Evolutionary conservation across 1,140 invertebrate genomes (phyloP), one percentile per base, ranked within the genome.

Genomic region (Lethrus apterus): DNA sequence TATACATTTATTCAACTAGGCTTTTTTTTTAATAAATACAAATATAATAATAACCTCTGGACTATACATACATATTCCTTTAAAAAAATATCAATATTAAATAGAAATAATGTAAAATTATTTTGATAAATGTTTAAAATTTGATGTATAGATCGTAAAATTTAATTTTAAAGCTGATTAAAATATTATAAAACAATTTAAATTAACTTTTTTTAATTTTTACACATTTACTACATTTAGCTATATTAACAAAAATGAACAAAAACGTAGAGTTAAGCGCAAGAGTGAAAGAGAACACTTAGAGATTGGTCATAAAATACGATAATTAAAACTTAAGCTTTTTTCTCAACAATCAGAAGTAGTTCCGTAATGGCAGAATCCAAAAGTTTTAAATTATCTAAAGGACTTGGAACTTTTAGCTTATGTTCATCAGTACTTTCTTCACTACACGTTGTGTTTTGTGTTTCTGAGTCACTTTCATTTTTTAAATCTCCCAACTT

Each of bases 351-450:
- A 46, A 65, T 56, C 32, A 50, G 51, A 15, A 63, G 52, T 45
- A 65, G 51, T 47, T 64, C 62, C 40, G 58, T 57, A 32, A 65
- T 54, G 29, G 55, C 56, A 29, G 51, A 45, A 32, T 58, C 54
- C 17, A 65, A 42, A 24, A 65, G 40, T 47, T 62, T 59, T 34
- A 65, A 46, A 43, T 61, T 42, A 18, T 54, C 51, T 20, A 59
- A 13, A 14, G 53, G 10, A 9, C 19, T 30, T 8, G 19, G 48
- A 36, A 46, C 54, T 21, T 48, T 38, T 30, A 52, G 52, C 29
- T 52, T 59, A n/a, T 55, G 44, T 3, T 57, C 56, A 9, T 61
- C 55, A 2, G 24, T 46, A 46, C 53, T 54, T 31, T 52, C 52
- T 4, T 56, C 50, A 38, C 51, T 51, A 43, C 52, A 51, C 1